Conservation (phyloP, 2,888 invertebrate species). For the Autographa pulchrina region DNA sequence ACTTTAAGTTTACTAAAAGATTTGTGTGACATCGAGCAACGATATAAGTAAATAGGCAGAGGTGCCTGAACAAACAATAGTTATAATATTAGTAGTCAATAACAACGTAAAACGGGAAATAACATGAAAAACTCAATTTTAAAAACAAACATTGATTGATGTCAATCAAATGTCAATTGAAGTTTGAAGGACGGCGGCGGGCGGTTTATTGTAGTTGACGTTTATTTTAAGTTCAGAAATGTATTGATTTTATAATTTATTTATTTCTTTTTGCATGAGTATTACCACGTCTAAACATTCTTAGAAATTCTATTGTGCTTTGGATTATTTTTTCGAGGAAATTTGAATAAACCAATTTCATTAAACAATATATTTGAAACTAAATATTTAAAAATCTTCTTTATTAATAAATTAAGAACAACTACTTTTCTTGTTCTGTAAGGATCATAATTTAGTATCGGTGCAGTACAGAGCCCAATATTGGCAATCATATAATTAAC, state of each 20-base stretch:
- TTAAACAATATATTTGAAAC: too few species aligned
- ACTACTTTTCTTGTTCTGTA: too few species aligned
- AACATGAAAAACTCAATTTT: slow-evolving; percentile 27
- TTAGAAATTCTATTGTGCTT: too few species aligned
- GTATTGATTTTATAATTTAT: neutral
- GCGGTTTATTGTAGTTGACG: slow-evolving; percentile 17
- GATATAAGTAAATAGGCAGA: slow-evolving; percentile 1
- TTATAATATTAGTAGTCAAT: neutral
- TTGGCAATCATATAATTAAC: neutral
- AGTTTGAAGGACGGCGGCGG: neutral
- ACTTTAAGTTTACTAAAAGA: slow-evolving; percentile 33
- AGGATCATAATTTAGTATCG: too few species aligned
- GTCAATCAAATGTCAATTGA: slow-evolving; percentile 10
- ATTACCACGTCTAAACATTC: too few species aligned
- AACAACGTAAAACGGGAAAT: slow-evolving; percentile 12
- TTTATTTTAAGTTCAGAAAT: slow-evolving; percentile 38
- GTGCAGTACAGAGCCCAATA: neutral
- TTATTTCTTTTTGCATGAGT: too few species aligned
- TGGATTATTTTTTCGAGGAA: too few species aligned
- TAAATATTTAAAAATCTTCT: too few species aligned
- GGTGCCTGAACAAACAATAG: neutral
- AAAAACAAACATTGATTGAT: slow-evolving; percentile 34
- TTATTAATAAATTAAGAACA: too few species aligned
- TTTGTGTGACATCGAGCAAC: slow-evolving; percentile 47
- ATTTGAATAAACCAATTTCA: too few species aligned